Conservation (phyloP, 1,140 invertebrate genomes). For the Heliconius himera region DNA sequence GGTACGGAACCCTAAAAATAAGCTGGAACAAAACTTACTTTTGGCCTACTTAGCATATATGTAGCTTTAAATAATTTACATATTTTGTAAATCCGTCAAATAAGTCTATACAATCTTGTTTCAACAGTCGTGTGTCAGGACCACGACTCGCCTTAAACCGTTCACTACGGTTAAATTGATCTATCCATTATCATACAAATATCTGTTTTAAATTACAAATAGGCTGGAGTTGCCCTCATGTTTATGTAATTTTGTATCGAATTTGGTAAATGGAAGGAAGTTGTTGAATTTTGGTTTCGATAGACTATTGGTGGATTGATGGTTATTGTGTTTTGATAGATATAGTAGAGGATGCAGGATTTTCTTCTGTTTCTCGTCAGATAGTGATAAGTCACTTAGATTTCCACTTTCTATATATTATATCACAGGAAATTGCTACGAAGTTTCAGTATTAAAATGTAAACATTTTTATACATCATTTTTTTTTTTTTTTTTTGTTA, state of each 20-base stretch:
- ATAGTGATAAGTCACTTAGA: too few relatives aligned
- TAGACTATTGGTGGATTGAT: not conserved
- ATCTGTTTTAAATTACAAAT: conserved; percentile 10
- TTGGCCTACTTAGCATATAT: too few relatives aligned
- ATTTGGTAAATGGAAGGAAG: not conserved
- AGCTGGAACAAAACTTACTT: too few relatives aligned
- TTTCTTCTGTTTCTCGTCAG: too few relatives aligned
- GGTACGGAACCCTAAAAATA: too few relatives aligned
- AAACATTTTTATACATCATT: too few relatives aligned
- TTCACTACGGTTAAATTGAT: not conserved
- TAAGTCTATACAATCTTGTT: not conserved
- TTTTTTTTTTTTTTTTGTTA: too few relatives aligned
- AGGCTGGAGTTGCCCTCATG: not conserved
- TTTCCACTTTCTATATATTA: too few relatives aligned
- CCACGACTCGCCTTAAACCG: not conserved
- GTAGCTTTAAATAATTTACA: not conserved
- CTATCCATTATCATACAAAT: conserved; percentile 9
- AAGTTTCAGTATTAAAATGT: too few relatives aligned
- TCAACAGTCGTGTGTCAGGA: not conserved
- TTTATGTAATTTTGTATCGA: not conserved
- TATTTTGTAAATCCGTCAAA: not conserved
- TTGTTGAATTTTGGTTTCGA: not conserved
- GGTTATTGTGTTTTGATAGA: not conserved
- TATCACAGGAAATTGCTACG: too few relatives aligned
- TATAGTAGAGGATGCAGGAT: too few relatives aligned